These are phyloP conservation scores for Megaustenia siamemsis DNA, from an alignment of 2,888 invertebrate species.

Conservation along the genomic window DNA sequence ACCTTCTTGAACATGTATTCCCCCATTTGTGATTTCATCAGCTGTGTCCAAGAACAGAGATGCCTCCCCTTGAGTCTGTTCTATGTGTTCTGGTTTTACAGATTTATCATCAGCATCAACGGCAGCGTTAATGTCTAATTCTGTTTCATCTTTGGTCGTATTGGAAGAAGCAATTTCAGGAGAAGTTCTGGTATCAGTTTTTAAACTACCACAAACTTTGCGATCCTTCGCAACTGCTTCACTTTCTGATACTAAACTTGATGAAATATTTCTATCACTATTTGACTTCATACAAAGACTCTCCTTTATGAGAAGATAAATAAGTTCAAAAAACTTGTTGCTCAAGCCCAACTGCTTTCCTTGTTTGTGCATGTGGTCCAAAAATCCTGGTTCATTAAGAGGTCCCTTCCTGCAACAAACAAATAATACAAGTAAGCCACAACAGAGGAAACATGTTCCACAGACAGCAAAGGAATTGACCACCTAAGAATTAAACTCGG, in stretches of 20 bases:
- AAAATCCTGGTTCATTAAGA: slow-evolving; percentile 39
- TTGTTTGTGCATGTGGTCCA: slow-evolving; percentile 22
- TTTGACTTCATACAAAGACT: slow-evolving; percentile 17
- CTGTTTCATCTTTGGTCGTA: neutral
- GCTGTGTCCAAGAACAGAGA: neutral
- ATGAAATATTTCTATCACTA: neutral
- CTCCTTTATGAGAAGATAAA: slow-evolving; percentile 23
- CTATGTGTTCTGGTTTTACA: neutral
- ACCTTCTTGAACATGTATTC: neutral
- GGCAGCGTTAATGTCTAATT: neutral
- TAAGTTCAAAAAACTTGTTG: slow-evolving; percentile 44
- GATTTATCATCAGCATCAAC: neutral
- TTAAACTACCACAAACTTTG: neutral
- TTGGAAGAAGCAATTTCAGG: neutral
- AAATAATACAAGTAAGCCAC: neutral
- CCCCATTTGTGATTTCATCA: neutral
- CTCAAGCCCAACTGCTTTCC: slow-evolving; percentile 30
- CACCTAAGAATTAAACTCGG: too few relatives aligned
- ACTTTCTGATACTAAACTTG: neutral
- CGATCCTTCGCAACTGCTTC: neutral
- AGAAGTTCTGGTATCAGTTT: neutral
- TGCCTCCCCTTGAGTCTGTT: neutral
- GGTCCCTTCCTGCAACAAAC: slow-evolving; percentile 47
- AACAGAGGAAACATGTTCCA: neutral
- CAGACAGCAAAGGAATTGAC: too few relatives aligned